A percentile compares a stretch with the other conserved stretches of the same genome.
Evolutionary conservation across 2,797 vertebrate species (phyloP).

Genomic region (Crocidura indochinensis): DNA sequence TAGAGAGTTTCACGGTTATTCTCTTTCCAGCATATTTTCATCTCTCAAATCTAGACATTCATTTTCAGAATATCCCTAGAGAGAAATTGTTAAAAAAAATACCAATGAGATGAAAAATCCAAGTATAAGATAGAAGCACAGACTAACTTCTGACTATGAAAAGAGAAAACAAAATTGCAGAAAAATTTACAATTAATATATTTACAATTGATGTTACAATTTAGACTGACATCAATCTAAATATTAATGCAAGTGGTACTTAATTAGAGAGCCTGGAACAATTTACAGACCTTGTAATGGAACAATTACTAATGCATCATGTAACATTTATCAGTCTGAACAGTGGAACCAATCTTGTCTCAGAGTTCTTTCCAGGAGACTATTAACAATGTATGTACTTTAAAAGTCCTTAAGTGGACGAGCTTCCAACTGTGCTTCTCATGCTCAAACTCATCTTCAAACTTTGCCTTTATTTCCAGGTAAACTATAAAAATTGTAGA

Average conservation of each 20-base stretch:
- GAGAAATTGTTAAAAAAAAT: conserved; percentile 17
- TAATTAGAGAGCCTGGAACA: conserved; percentile 7
- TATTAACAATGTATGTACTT: not conserved
- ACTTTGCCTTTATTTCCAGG: not conserved
- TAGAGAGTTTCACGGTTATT: conserved; percentile 24
- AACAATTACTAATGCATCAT: conserved; percentile 3
- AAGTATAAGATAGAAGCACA: conserved; percentile 42
- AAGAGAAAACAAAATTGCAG: conserved; percentile 45
- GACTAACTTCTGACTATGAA: conserved; percentile 34
- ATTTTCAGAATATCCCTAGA: conserved; percentile 50
- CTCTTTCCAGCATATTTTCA: not conserved
- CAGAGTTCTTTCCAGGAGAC: not conserved
- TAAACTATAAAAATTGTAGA: not conserved
- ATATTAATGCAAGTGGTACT: not conserved
- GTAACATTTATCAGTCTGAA: not conserved
- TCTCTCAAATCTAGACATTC: conserved; percentile 36
- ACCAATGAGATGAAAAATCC: conserved; percentile 10
- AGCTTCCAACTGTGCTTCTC: conserved; percentile 1
- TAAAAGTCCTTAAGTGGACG: conserved; percentile 4
- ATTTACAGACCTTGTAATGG: not conserved
- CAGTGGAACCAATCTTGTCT: not conserved
- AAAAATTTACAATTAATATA: not conserved
- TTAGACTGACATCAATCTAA: conserved; percentile 15
- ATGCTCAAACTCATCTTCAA: not conserved
- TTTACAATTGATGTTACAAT: too few species aligned